These are phyloP conservation scores for Leptopilina myrica DNA, from an alignment of 2,888 invertebrate species.

Conservation along the genomic window DNA sequence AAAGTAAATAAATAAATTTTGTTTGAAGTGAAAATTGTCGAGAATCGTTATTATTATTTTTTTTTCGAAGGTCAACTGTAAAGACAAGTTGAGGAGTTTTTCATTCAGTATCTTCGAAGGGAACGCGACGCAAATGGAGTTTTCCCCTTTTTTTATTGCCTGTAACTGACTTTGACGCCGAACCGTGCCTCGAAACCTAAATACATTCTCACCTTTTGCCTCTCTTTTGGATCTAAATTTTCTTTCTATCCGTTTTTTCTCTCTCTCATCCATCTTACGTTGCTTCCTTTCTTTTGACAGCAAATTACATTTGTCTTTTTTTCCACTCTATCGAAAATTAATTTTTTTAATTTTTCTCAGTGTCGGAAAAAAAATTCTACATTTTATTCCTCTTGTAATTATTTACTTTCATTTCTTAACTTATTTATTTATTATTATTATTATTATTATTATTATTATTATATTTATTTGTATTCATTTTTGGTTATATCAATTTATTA, in stretches of 20 bases:
- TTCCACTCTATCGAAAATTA: no score
- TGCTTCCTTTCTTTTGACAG: neutral
- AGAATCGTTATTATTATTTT: neutral
- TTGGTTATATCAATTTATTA: no score
- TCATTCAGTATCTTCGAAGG: constrained; percentile 53
- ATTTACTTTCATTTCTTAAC: no score
- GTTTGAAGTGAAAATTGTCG: neutral
- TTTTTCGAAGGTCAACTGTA: neutral
- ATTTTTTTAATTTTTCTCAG: no score
- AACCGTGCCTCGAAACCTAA: constrained; percentile 65
- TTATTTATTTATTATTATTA: no score
- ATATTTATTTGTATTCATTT: no score
- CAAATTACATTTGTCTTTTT: no score
- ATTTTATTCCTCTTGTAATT: no score
- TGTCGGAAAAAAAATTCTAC: no score
- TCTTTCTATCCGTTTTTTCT: neutral
- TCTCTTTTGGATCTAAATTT: constrained; percentile 25
- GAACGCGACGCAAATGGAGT: constrained; percentile 61
- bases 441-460: no score
- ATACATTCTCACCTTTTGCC: constrained; percentile 53
- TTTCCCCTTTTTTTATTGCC: constrained; percentile 71
- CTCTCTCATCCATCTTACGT: constrained; percentile 40
- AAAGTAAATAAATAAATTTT: no score
- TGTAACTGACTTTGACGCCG: constrained; percentile 69
- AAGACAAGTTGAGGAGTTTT: neutral